These are phyloP conservation scores for Eupithecia subfuscata DNA, from an alignment of 2,888 invertebrate genomes.

Conservation along the genomic window DNA sequence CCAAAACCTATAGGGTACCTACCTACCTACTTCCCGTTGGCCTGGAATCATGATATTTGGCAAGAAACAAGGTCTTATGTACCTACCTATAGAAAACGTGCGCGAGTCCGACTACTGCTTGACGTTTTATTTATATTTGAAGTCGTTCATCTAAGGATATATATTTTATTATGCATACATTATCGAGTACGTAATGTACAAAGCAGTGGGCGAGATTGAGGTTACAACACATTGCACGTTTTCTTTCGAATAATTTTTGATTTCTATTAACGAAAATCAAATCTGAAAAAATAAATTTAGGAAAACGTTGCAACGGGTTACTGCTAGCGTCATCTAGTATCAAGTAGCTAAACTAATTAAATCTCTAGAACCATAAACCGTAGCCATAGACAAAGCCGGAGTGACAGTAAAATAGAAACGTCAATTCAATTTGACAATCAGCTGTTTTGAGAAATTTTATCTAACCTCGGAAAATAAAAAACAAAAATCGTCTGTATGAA, in stretches of 20 bases:
- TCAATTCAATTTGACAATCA: constrained; percentile 14
- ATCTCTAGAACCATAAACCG: background rate
- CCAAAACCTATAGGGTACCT: too few species aligned
- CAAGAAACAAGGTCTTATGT: too few species aligned
- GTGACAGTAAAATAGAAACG: background rate
- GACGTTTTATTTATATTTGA: too few species aligned
- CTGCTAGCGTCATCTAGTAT: constrained; percentile 27
- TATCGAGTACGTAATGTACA: background rate
- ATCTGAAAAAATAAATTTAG: background rate
- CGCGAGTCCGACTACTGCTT: too few species aligned
- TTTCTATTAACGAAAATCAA: background rate
- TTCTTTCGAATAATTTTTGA: background rate
- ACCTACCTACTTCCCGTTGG: too few species aligned
- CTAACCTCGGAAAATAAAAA: constrained; percentile 13
- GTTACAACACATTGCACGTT: background rate
- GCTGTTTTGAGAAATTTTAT: constrained; percentile 11
- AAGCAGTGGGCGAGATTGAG: background rate
- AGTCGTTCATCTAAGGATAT: too few species aligned
- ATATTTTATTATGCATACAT: background rate
- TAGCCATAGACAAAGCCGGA: background rate
- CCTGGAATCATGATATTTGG: too few species aligned
- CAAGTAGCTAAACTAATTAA: constrained; percentile 29
- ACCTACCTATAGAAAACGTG: too few species aligned
- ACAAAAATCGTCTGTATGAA: background rate
- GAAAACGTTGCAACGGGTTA: background rate